Conservation (phyloP, 2,113 vertebrate genomes). For the Aspiorhynchus laticeps region DNA sequence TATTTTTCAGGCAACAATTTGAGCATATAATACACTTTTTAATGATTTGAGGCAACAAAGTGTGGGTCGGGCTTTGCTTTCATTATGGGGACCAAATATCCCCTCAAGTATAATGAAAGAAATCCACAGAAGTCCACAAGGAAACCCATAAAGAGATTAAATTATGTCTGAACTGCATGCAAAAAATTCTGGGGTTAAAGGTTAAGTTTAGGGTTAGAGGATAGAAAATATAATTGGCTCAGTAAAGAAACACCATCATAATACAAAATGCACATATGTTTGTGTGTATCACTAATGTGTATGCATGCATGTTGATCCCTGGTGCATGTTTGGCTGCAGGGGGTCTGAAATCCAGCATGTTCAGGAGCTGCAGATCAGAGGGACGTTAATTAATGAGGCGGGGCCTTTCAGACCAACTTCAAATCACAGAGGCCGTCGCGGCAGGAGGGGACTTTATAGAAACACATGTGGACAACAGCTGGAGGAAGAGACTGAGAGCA, state of each 20-base stretch:
- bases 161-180: neutral
- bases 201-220: neutral
- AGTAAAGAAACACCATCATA: neutral
- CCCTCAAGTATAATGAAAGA: neutral
- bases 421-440: constrained; percentile 35
- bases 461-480: constrained; percentile 60
- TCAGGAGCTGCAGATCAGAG: constrained; percentile 33
- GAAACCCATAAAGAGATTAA: neutral
- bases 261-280: neutral
- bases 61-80: neutral
- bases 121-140: neutral
- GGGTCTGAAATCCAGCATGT: constrained; percentile 27
- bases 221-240: neutral
- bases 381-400: constrained; percentile 53
- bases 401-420: constrained; percentile 36
- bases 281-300: constrained; percentile 5
- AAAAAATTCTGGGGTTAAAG: neutral
- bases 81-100: neutral
- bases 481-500: constrained; percentile 4
- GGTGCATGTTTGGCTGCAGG: constrained; percentile 27
- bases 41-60: neutral
- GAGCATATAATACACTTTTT: neutral
- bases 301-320: neutral
- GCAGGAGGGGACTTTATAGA: constrained; percentile 31
- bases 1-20: neutral